Evolutionary conservation across 2,113 vertebrate genomes (phyloP), one percentile per base, ranked within the genome.

Genomic region (Danionella cerebrum): DNA sequence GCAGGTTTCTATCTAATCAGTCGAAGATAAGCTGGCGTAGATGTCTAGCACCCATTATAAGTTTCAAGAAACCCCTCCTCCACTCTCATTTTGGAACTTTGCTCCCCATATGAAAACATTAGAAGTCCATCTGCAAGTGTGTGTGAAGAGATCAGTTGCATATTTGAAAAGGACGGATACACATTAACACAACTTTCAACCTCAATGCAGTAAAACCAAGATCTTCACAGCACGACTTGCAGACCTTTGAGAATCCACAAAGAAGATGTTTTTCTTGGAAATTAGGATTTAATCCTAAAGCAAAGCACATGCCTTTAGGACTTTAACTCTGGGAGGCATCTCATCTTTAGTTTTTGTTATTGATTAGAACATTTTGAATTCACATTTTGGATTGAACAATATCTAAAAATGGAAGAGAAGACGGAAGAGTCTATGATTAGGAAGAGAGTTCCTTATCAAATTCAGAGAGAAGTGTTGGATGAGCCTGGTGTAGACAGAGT

Each of bases 381-480:
- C n/a, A 51, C n/a, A 8, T 21, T 18, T 45, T 3, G 42, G 19
- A n/a, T 22, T 29, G 13, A 45, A n/a, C 11, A 31, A 6, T 48
- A 10, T 31, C 18, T 7, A 27, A 33, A 33, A 39, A 72, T 63
- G 53, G 51, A 66, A 18, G 5, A 10, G 8, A 50, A 70, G 5
- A 38, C 44, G 48, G 6, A 3, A 52, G 72, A 59, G 19, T 82
- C 74, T 77, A 71, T 13, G 2, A 69, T 80, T 45, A 74, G 71
- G 65, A 81, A 62, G 33, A 39, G 55, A 3, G n/a, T 31, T 55
- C 51, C 42, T 27, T 85, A 88, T 72, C 73, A 25, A 0, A 5
- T 88, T 36, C 63, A 84, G 29, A 78, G 86, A 50, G 73, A 84
- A 0, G 51, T 87, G 55, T 72, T 89, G 80, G 82, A 89, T 31